These are phyloP conservation scores for Mimumesa dahlbomi DNA, from an alignment of 2,888 invertebrate species.

Conservation along the genomic window DNA sequence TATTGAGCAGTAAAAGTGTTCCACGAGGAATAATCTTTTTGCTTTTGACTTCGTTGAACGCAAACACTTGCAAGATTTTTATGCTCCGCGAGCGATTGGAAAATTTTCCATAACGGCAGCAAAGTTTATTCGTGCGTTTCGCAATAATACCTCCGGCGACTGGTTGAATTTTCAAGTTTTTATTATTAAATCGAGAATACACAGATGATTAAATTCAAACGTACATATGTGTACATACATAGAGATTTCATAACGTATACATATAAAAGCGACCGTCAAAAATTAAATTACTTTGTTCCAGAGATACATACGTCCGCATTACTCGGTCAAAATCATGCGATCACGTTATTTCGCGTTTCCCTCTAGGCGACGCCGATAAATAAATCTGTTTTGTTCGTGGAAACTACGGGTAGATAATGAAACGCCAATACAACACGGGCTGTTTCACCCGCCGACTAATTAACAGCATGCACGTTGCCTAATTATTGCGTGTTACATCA, in stretches of 20 bases:
- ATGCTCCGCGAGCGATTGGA: neutral
- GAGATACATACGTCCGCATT: neutral
- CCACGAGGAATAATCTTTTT: neutral
- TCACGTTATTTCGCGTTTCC: constrained; percentile 5
- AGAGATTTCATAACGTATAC: no score
- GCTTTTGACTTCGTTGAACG: neutral
- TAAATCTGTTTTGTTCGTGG: constrained; percentile 62
- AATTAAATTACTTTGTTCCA: neutral
- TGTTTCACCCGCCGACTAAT: constrained; percentile 32
- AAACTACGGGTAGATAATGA: constrained; percentile 64
- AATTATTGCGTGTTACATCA: constrained; percentile 27
- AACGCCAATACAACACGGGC: constrained; percentile 51
- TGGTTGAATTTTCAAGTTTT: no score
- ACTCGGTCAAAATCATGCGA: neutral
- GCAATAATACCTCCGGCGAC: neutral
- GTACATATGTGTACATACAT: no score
- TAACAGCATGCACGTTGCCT: constrained; percentile 24
- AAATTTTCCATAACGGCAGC: neutral
- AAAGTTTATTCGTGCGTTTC: neutral
- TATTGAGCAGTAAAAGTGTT: neutral
- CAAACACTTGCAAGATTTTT: neutral
- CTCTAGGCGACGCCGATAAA: constrained; percentile 42
- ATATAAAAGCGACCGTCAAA: no score
- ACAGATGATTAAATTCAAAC: no score
- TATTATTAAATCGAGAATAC: no score